Conservation (phyloP, 2,888 invertebrate species). For the Peribatodes rhomboidaria region DNA sequence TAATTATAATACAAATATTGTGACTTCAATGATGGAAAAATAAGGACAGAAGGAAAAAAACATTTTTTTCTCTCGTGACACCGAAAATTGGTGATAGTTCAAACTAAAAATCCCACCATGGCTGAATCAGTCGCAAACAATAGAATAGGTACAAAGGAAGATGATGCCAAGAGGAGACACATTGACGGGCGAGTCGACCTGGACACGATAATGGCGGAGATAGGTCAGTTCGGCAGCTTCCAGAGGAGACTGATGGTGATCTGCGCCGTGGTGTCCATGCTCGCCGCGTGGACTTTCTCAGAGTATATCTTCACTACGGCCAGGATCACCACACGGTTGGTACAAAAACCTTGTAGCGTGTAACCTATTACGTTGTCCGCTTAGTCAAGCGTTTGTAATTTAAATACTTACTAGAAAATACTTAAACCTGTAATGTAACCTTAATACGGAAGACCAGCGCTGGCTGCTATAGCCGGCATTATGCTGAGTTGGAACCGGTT, state of each 20-base stretch:
- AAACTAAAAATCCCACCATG: not conserved
- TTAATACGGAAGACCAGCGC: too few relatives aligned
- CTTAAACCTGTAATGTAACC: too few relatives aligned
- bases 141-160: not conserved
- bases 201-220: slow-evolving; percentile 69
- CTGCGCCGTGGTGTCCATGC: slow-evolving; percentile 59
- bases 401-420: too few relatives aligned
- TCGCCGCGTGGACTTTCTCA: slow-evolving; percentile 63
- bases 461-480: too few relatives aligned
- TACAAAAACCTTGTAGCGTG: not conserved
- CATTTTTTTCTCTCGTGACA: too few relatives aligned
- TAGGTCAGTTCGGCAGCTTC: slow-evolving; percentile 72
- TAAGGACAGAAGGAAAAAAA: too few relatives aligned
- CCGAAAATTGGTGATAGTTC: too few relatives aligned
- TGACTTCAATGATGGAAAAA: too few relatives aligned
- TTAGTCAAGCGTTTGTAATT: too few relatives aligned
- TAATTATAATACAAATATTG: too few relatives aligned
- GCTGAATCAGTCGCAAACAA: not conserved
- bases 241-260: slow-evolving; percentile 63
- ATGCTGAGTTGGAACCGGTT: too few relatives aligned
- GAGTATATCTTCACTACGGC: slow-evolving; percentile 75
- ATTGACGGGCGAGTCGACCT: slow-evolving; percentile 52
- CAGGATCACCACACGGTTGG: slow-evolving; percentile 70
- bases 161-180: not conserved
- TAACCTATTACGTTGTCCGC: too few relatives aligned